phyloP scores from a whole-genome alignment of 2,888 invertebrate species.

The Napeogenes sylphis region DNA sequence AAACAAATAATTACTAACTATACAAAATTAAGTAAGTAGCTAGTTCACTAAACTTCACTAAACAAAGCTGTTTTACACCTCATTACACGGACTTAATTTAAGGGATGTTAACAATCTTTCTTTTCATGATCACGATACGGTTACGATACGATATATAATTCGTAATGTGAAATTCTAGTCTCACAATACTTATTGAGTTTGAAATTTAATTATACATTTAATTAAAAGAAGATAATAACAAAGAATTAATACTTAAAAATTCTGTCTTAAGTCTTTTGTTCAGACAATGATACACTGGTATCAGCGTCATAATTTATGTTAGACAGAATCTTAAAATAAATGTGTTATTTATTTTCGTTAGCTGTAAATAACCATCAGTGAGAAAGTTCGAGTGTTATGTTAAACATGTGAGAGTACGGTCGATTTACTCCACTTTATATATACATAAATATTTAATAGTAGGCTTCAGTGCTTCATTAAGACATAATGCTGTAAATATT shows the following conservation, averaged over 20 bases:
- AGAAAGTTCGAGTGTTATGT: slow-evolving; percentile 38
- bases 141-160: slow-evolving; percentile 32
- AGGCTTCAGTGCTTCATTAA: slow-evolving; percentile 19
- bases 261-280: no score
- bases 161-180: background rate
- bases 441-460: slow-evolving; percentile 36
- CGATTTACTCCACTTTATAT: slow-evolving; percentile 47
- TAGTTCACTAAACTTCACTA: slow-evolving; percentile 62
- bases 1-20: no score
- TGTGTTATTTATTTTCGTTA: background rate
- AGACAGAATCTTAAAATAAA: no score
- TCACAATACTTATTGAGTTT: background rate
- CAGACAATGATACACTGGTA: no score
- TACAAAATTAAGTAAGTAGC: slow-evolving; percentile 46
- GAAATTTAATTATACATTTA: background rate
- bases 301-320: no score
- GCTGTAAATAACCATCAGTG: background rate
- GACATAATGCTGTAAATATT: slow-evolving; percentile 22
- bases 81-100: slow-evolving; percentile 57
- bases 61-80: slow-evolving; percentile 62
- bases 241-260: no score
- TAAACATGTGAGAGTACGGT: slow-evolving; percentile 46
- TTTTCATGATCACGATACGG: slow-evolving; percentile 38
- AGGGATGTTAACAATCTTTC: slow-evolving; percentile 37
- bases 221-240: no score